Conservation (phyloP, 2,797 vertebrate species). For the Helicolenus hilgendorfi region DNA sequence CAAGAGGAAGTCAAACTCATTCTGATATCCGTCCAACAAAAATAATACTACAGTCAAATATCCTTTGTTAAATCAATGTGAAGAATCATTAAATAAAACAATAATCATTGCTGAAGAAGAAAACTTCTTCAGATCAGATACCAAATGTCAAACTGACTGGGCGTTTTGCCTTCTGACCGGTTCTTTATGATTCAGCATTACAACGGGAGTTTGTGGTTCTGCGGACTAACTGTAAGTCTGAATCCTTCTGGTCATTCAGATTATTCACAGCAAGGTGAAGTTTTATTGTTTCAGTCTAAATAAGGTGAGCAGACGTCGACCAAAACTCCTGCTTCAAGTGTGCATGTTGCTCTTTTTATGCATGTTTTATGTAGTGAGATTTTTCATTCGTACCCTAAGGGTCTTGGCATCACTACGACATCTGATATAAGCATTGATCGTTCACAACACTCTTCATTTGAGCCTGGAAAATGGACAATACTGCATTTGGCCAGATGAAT, state of each 20-base stretch:
- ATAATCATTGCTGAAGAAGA: not conserved
- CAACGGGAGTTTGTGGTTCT: not conserved
- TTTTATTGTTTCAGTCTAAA: not conserved
- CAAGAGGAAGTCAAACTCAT: not conserved
- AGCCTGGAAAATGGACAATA: not conserved
- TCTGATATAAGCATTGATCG: not conserved
- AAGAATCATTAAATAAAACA: conserved; percentile 9
- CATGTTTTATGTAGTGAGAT: not conserved
- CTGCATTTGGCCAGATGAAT: not conserved
- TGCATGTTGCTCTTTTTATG: not conserved
- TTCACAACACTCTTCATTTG: not conserved
- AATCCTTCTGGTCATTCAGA: not conserved
- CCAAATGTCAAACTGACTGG: not conserved
- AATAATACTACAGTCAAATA: not conserved
- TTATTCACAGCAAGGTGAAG: not conserved
- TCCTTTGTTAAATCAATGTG: not conserved
- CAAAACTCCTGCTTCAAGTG: not conserved
- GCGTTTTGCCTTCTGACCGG: not conserved
- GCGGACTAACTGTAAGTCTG: not conserved
- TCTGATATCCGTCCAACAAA: not conserved
- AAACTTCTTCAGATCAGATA: not conserved
- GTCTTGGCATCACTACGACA: not conserved
- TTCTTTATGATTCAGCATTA: not conserved
- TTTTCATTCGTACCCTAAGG: not conserved
- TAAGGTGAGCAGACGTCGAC: not conserved